phyloP scores from a whole-genome alignment of 2,797 vertebrate genomes.

The Aselliscus stoliczkanus region DNA sequence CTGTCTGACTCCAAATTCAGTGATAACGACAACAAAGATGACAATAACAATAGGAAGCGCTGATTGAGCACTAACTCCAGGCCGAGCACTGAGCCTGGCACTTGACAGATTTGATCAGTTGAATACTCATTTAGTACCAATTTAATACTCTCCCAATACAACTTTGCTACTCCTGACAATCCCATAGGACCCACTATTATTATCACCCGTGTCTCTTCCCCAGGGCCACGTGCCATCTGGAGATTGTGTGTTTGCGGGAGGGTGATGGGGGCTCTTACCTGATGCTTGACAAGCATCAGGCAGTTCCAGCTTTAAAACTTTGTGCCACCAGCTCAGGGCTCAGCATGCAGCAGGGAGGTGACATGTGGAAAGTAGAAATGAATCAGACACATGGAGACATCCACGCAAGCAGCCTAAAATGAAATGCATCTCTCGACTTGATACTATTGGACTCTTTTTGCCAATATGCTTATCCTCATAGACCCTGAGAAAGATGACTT shows the following conservation, averaged over 20 bases:
- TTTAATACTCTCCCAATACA: background rate
- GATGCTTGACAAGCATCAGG: background rate
- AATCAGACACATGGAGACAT: background rate
- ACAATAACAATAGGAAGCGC: fast-evolving
- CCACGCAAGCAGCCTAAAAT: background rate
- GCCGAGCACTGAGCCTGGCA: background rate
- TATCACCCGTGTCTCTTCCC: fast-evolving
- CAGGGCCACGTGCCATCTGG: background rate
- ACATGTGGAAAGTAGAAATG: too few relatives aligned
- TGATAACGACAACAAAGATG: fast-evolving
- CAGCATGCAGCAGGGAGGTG: fast-evolving
- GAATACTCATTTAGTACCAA: too few relatives aligned
- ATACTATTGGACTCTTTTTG: background rate
- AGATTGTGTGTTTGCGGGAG: background rate
- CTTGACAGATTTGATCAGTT: background rate
- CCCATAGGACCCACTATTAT: background rate
- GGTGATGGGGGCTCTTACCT: too few relatives aligned
- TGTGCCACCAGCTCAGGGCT: background rate
- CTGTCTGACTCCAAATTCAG: background rate
- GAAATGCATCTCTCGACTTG: background rate
- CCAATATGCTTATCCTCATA: background rate
- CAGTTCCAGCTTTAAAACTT: background rate
- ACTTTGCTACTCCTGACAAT: background rate
- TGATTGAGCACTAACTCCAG: background rate
- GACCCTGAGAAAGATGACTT: background rate